Evolutionary conservation across 2,888 invertebrate genomes (phyloP).

Genomic region (Diarsia rubi): DNA sequence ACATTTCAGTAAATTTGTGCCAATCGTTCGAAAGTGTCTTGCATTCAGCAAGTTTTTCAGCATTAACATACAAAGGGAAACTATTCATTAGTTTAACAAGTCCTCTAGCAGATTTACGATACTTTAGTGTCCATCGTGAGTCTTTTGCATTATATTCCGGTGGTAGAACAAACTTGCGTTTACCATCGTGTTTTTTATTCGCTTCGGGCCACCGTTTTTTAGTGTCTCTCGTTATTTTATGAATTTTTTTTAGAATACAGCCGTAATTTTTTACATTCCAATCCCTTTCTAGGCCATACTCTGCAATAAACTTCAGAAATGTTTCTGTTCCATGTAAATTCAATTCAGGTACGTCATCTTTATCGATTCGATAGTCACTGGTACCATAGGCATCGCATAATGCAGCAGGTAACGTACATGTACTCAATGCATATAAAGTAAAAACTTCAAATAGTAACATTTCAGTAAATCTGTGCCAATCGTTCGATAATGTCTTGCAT

Average conservation of each 20-base stretch:
- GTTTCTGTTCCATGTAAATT: not conserved
- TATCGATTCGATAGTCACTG: no score
- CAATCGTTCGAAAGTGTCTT: not conserved
- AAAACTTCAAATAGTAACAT: slow-evolving; percentile 15
- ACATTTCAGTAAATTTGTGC: not conserved
- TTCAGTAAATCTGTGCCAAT: not conserved
- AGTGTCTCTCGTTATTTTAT: no score
- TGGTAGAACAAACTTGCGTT: not conserved
- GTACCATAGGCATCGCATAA: no score
- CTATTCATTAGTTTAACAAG: slow-evolving; percentile 20
- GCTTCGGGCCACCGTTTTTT: no score
- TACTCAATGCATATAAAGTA: slow-evolving; percentile 1
- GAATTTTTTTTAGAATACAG: no score
- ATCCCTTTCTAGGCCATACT: not conserved
- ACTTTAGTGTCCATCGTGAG: slow-evolving; percentile 23
- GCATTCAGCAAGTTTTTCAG: slow-evolving; percentile 5
- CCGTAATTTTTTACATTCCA: no score
- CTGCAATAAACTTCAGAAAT: slow-evolving; percentile 3
- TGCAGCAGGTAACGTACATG: not conserved
- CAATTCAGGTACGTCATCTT: not conserved
- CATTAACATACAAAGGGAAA: slow-evolving; percentile 12
- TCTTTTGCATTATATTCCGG: not conserved
- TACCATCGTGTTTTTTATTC: not conserved
- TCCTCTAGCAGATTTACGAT: not conserved
- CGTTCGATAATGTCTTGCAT: not conserved